These are phyloP conservation scores for Ips nitidus DNA, from an alignment of 1,140 invertebrate genomes.

Conservation along the genomic window DNA sequence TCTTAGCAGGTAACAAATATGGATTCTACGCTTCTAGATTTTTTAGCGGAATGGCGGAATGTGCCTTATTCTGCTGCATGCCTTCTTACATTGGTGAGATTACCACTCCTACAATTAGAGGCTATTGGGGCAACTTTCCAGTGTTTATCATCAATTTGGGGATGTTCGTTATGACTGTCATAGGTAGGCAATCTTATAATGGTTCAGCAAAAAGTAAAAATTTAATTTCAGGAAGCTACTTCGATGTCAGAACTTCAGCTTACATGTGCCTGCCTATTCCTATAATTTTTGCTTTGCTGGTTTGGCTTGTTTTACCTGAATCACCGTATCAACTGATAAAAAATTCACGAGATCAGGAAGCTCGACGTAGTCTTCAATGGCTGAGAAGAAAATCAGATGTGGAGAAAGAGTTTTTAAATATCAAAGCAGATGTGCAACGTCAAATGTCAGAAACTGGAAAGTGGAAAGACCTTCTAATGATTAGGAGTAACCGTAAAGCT, in stretches of 20 bases:
- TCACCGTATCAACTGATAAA: slow-evolving; percentile 46
- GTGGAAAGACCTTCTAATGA: slow-evolving; percentile 38
- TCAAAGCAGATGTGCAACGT: slow-evolving; percentile 41
- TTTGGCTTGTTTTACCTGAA: slow-evolving; percentile 43
- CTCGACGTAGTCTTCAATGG: slow-evolving; percentile 54
- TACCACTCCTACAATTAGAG: no score
- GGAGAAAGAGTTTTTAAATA: slow-evolving; percentile 39
- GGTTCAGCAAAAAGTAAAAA: no score
- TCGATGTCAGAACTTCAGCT: slow-evolving; percentile 23
- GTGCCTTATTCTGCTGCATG: no score
- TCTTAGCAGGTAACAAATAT: no score
- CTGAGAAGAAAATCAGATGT: slow-evolving; percentile 41
- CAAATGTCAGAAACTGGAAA: slow-evolving; percentile 40
- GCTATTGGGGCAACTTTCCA: no score
- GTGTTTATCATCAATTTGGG: no score
- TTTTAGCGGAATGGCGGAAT: no score
- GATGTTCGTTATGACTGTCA: no score
- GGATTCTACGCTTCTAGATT: no score
- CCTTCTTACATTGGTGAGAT: no score
- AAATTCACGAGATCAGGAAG: slow-evolving; percentile 40
- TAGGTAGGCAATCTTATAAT: no score
- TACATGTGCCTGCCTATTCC: slow-evolving; percentile 26
- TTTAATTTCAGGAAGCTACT: slow-evolving; percentile 46
- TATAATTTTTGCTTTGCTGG: slow-evolving; percentile 17
- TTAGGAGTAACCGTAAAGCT: slow-evolving; percentile 44